These are phyloP conservation scores for Sebastes diaconus DNA, from an alignment of 2,797 vertebrate genomes.

Conservation along the genomic window DNA sequence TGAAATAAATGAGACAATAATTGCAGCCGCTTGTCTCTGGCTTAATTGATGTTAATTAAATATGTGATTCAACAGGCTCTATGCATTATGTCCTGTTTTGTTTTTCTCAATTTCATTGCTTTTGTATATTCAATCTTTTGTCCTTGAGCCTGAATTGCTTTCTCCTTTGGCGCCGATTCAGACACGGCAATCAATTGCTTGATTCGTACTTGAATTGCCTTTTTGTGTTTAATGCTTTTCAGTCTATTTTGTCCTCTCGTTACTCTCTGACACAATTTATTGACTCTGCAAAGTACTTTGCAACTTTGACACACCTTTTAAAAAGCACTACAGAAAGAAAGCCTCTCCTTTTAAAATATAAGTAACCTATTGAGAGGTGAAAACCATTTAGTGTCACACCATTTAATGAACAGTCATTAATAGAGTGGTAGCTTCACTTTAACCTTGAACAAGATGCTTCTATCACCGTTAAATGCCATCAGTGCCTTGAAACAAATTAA, in stretches of 20 bases:
- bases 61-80: background rate
- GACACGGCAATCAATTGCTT: background rate
- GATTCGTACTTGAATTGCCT: slow-evolving; percentile 13
- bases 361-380: background rate
- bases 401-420: slow-evolving; percentile 9
- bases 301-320: slow-evolving; percentile 4
- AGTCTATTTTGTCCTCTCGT: background rate
- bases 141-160: background rate
- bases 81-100: background rate
- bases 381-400: slow-evolving; percentile 1
- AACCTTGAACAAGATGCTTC: background rate
- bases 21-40: slow-evolving; percentile 4
- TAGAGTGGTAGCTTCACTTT: background rate
- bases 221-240: slow-evolving; percentile 9
- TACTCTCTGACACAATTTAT: slow-evolving; percentile 2
- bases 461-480: background rate
- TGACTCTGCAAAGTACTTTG: background rate
- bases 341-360: background rate
- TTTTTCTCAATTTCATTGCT: slow-evolving; percentile 9
- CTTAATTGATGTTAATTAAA: background rate
- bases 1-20: slow-evolving; percentile 30
- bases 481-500: background rate
- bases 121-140: slow-evolving; percentile 1
- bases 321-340: background rate
- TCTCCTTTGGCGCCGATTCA: background rate